Percentiles rank a stretch among this genome's conserved stretches.
These are phyloP conservation scores for Pogonocichla stellata DNA, from an alignment of 2,113 vertebrate genomes.

Conservation along the genomic window DNA sequence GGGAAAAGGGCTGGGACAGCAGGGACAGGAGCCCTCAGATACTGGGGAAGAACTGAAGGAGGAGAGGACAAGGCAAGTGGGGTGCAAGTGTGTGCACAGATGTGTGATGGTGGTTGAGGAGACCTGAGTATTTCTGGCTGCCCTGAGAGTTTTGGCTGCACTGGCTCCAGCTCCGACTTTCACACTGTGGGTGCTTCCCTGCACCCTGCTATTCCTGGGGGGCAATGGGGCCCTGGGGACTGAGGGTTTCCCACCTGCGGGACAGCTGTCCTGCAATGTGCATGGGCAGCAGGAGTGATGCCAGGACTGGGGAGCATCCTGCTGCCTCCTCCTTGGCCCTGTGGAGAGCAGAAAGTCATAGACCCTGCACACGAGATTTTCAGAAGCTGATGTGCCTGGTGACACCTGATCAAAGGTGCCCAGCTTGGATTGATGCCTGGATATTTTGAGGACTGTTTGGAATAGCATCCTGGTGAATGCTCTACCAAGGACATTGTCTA, in stretches of 20 bases:
- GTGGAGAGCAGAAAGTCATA: background rate
- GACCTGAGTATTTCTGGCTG: background rate
- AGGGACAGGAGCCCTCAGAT: background rate
- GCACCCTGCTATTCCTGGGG: background rate
- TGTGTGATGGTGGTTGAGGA: background rate
- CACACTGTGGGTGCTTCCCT: background rate
- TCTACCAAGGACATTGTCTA: background rate
- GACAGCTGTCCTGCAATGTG: background rate
- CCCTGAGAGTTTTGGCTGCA: background rate
- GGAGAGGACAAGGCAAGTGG: background rate
- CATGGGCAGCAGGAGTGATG: background rate
- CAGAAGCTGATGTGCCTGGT: background rate
- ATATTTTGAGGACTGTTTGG: background rate
- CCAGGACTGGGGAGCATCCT: background rate
- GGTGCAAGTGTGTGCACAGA: background rate
- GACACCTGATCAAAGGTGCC: background rate
- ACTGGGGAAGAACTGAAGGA: background rate
- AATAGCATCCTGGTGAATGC: background rate
- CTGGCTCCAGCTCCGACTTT: background rate
- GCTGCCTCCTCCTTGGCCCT: background rate
- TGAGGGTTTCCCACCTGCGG: background rate
- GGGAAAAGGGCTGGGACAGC: background rate
- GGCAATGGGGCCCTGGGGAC: too few species aligned
- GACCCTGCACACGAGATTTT: fast-evolving
- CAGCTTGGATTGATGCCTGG: background rate